A percentile compares a stretch with the other conserved stretches of the same genome.
phyloP scores from a whole-genome alignment of 2,797 vertebrate genomes.

The Phrynocephalus guinanensis region DNA sequence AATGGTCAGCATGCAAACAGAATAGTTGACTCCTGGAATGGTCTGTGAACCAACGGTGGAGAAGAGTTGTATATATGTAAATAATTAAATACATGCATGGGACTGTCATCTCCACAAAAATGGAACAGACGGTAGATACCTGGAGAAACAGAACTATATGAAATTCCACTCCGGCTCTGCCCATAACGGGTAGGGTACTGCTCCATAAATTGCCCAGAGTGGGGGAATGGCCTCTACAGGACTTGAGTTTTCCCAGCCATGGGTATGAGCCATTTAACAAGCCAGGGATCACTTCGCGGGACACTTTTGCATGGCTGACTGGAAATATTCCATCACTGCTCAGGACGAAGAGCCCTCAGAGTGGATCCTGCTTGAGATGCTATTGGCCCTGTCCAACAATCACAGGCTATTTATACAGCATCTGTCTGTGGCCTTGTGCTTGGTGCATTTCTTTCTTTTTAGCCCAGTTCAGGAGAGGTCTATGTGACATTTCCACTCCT shows the following conservation, averaged over 20 bases:
- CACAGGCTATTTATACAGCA: neutral
- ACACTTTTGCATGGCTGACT: neutral
- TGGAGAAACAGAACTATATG: neutral
- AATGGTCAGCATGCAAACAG: too few relatives aligned
- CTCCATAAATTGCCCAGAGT: too few relatives aligned
- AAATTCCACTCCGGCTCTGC: neutral
- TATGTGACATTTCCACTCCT: conserved; percentile 4
- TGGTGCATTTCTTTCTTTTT: neutral
- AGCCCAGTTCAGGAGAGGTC: neutral
- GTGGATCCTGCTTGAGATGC: neutral
- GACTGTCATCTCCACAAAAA: neutral
- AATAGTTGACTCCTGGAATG: neutral
- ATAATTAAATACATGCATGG: neutral
- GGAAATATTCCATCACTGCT: neutral
- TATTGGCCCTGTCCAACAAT: conserved; percentile 17
- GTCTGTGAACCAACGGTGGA: neutral
- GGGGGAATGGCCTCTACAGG: neutral
- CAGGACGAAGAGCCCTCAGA: conserved; percentile 6
- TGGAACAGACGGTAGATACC: neutral
- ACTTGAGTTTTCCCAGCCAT: neutral
- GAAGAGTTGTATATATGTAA: neutral
- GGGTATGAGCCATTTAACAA: neutral
- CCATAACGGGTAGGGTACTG: neutral
- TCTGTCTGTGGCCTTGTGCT: neutral
- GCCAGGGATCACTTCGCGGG: neutral